Conservation (phyloP, 2,113 vertebrate species). For the Coturnix japonica region DNA sequence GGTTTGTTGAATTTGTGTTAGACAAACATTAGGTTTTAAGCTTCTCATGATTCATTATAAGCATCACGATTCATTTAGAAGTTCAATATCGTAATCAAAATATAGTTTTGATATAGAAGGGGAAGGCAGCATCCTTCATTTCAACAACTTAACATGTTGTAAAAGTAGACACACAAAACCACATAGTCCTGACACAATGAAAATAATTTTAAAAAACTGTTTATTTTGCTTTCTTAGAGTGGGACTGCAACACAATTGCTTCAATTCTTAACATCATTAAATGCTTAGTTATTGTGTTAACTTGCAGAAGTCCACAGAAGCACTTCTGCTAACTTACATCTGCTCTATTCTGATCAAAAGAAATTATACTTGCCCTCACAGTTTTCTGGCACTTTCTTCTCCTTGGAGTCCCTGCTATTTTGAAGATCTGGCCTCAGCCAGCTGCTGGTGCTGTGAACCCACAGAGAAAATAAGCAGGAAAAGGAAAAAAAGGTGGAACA, state of each 20-base stretch:
- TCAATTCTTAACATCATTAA: not conserved
- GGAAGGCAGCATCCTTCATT: not conserved
- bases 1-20: not conserved
- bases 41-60: not conserved
- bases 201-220: not conserved
- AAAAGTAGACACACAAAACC: not conserved
- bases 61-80: not conserved
- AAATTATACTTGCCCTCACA: not conserved
- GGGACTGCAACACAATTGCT: not conserved
- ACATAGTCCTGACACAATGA: not conserved
- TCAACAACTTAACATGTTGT: not conserved
- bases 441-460: not conserved
- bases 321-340: not conserved
- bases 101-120: not conserved
- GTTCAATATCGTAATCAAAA: not conserved
- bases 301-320: not conserved
- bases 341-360: not conserved
- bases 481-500: not conserved
- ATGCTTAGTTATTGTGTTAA: not conserved
- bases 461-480: not conserved
- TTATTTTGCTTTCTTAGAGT: not conserved
- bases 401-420: not conserved
- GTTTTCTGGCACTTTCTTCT: not conserved
- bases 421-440: slow-evolving; percentile 9
- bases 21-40: not conserved